Evolutionary conservation across 2,888 invertebrate species (phyloP).

Genomic region (Litoditis marina): DNA sequence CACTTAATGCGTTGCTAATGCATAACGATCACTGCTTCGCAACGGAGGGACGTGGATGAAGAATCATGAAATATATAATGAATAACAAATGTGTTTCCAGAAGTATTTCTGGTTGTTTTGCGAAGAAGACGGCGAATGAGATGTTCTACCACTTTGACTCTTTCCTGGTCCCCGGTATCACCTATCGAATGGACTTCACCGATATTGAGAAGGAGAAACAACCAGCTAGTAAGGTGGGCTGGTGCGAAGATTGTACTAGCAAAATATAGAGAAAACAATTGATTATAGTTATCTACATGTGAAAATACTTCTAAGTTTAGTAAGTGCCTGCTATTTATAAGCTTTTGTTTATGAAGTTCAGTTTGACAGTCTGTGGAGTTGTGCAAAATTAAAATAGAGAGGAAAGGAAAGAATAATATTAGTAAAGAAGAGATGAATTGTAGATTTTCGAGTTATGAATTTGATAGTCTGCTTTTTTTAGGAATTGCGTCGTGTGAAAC

Average conservation of each 20-base stretch:
- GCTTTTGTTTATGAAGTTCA: no score
- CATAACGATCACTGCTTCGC: no score
- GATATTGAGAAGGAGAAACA: conserved; percentile 66
- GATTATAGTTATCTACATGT: no score
- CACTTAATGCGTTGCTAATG: no score
- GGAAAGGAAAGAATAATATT: neutral
- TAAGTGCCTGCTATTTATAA: no score
- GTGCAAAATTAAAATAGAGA: no score
- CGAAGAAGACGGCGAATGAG: conserved; percentile 11
- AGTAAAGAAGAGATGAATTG: no score
- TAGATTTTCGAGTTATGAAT: no score
- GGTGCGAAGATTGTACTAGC: neutral
- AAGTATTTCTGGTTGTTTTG: conserved; percentile 14
- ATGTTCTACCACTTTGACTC: conserved; percentile 90
- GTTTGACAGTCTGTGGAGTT: no score
- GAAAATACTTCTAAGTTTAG: no score
- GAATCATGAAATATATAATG: neutral
- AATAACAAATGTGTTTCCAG: neutral
- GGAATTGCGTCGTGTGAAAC: conserved; percentile 80
- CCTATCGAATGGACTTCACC: conserved; percentile 81
- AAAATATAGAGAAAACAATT: no score
- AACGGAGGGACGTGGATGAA: no score
- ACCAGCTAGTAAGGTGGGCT: conserved; percentile 36
- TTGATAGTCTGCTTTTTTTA: conserved; percentile 60
- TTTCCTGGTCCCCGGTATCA: conserved; percentile 82